Evolutionary conservation across 2,113 vertebrate genomes (phyloP).

Genomic region (Prunella himalayana): DNA sequence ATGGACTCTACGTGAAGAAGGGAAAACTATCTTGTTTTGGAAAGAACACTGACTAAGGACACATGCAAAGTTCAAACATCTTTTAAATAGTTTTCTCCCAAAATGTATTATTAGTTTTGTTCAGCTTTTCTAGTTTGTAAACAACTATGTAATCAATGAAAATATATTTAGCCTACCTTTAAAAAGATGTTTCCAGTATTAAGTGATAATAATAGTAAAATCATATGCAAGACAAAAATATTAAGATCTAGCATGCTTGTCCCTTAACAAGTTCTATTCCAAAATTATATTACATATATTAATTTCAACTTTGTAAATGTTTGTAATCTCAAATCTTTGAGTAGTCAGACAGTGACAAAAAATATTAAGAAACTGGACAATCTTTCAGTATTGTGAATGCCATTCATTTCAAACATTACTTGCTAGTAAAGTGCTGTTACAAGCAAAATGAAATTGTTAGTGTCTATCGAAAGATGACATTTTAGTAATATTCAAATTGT

Average conservation of each 20-base stretch:
- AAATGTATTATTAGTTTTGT: constrained; percentile 37
- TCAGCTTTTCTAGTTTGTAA: constrained; percentile 36
- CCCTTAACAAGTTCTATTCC: constrained; percentile 51
- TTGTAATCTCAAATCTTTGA: constrained; percentile 35
- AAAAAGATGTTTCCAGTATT: constrained; percentile 51
- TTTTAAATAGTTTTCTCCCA: constrained; percentile 4
- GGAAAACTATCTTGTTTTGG: background rate
- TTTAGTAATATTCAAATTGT: constrained; percentile 48
- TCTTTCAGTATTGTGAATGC: background rate
- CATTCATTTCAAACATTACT: constrained; percentile 24
- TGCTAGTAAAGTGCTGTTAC: constrained; percentile 62
- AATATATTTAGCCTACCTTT: constrained; percentile 56
- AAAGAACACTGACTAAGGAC: constrained; percentile 33
- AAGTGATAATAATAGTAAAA: constrained; percentile 52
- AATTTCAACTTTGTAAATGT: constrained; percentile 57
- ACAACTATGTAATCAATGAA: constrained; percentile 48
- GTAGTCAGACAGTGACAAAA: constrained; percentile 32
- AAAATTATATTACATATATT: constrained; percentile 59
- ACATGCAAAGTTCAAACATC: constrained; percentile 58
- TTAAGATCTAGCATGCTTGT: constrained; percentile 47
- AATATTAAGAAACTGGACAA: background rate
- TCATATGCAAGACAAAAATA: constrained; percentile 62
- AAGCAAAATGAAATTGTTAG: constrained; percentile 51
- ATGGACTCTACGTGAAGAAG: background rate
- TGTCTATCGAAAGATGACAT: constrained; percentile 28